Evolutionary conservation across 2,797 vertebrate genomes (phyloP).

Genomic region (Hybognathus amarus): DNA sequence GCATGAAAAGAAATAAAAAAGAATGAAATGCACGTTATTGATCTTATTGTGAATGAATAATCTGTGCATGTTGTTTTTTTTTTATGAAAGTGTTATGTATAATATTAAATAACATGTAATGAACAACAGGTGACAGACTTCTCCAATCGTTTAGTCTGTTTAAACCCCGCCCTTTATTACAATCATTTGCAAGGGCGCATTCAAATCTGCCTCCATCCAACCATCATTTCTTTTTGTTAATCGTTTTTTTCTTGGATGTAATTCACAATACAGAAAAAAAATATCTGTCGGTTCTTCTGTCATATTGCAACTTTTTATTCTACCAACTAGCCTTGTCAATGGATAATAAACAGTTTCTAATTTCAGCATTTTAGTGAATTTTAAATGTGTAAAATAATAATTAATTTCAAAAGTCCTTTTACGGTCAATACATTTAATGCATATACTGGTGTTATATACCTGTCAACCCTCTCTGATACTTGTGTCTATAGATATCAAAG

Average conservation of each 20-base stretch:
- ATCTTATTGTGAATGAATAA: background rate
- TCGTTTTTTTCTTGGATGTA: background rate
- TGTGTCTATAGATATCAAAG: background rate
- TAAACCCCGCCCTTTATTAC: background rate
- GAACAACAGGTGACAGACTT: background rate
- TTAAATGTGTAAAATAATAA: background rate
- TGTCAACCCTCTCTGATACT: background rate
- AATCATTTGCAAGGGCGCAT: background rate
- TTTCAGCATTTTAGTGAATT: background rate
- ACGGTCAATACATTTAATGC: background rate
- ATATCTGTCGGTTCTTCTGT: background rate
- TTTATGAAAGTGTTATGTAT: background rate
- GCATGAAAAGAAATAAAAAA: background rate
- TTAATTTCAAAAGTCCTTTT: background rate
- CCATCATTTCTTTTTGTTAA: background rate
- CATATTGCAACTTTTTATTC: background rate
- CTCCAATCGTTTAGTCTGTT: background rate
- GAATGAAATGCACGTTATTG: background rate
- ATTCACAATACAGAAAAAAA: background rate
- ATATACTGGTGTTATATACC: background rate
- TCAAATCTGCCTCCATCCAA: background rate
- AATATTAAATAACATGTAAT: background rate
- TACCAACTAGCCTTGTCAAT: background rate
- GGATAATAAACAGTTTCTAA: background rate
- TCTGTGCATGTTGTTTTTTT: background rate